Conservation (phyloP, 2,888 invertebrate genomes). For the Halictus quadricinctus region DNA sequence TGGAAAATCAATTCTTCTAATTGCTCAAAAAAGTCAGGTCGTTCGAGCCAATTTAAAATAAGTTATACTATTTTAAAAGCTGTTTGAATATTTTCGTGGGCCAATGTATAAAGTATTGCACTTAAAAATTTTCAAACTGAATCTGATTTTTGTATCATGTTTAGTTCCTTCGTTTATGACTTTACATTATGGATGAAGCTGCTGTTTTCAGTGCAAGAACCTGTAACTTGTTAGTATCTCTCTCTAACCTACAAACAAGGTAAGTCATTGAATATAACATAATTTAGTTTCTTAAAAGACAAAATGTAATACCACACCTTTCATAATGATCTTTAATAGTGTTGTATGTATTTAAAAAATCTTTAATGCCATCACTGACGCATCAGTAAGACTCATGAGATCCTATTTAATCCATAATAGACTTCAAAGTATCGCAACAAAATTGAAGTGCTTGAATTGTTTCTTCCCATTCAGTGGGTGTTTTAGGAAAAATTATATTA, state of each 20-base stretch:
- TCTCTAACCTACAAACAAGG: slow-evolving; percentile 35
- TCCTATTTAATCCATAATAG: slow-evolving; percentile 60
- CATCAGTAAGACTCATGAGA: slow-evolving; percentile 48
- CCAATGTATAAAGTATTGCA: neutral
- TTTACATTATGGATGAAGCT: slow-evolving; percentile 23
- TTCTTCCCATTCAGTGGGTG: slow-evolving; percentile 55
- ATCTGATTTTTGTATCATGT: neutral
- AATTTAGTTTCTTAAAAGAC: neutral
- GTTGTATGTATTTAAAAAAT: slow-evolving; percentile 51
- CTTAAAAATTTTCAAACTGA: neutral
- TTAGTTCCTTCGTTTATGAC: neutral
- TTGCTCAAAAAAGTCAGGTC: no score
- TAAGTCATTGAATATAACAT: neutral
- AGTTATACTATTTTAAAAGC: no score
- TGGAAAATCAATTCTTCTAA: no score
- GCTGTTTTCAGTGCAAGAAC: slow-evolving; percentile 29
- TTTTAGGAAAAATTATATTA: slow-evolving; percentile 68
- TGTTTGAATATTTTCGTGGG: no score
- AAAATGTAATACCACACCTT: slow-evolving; percentile 12
- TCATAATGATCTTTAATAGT: slow-evolving; percentile 18
- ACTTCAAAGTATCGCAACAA: slow-evolving; percentile 51
- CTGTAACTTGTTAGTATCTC: slow-evolving; percentile 28
- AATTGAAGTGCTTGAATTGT: slow-evolving; percentile 47
- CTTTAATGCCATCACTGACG: slow-evolving; percentile 56
- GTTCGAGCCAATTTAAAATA: no score